Percentiles rank a stretch among this genome's conserved stretches.
Evolutionary conservation across 2,888 invertebrate genomes (phyloP).

Genomic region (Diplazon laetatorius): DNA sequence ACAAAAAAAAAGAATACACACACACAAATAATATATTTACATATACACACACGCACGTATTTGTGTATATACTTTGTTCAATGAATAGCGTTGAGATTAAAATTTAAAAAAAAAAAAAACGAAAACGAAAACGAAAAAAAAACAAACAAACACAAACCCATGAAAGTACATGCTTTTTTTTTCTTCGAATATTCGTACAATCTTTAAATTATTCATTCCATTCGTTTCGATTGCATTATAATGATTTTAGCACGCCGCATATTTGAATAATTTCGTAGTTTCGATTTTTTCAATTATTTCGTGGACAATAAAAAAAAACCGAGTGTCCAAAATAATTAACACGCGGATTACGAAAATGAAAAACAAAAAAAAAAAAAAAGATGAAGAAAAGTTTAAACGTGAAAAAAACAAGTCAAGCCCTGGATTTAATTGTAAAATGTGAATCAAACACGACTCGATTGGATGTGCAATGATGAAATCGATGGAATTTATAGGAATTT

Average conservation of each 20-base stretch:
- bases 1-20: slow-evolving; percentile 63
- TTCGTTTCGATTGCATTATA: slow-evolving; percentile 11
- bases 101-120: slow-evolving; percentile 76
- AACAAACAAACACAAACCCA: slow-evolving; percentile 80
- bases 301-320: background rate
- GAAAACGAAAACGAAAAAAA: slow-evolving; percentile 80
- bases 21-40: slow-evolving; percentile 76
- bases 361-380: too few species aligned
- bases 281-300: background rate
- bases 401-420: slow-evolving; percentile 1
- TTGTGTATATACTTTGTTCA: slow-evolving; percentile 75
- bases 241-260: slow-evolving; percentile 48
- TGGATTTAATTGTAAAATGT: background rate
- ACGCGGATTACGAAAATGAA: too few species aligned
- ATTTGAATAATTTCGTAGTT: slow-evolving; percentile 13
- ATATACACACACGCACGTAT: slow-evolving; percentile 74
- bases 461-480: slow-evolving; percentile 46
- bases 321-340: slow-evolving; percentile 6
- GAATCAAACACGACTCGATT: slow-evolving; percentile 11
- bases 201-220: slow-evolving; percentile 25
- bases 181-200: slow-evolving; percentile 66
- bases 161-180: slow-evolving; percentile 82
- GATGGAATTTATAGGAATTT: slow-evolving; percentile 64
- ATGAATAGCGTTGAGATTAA: too few species aligned
- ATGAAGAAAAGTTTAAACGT: slow-evolving; percentile 16